phyloP scores from a whole-genome alignment of 1,140 invertebrate species.

The Cecropterus lyciades region DNA sequence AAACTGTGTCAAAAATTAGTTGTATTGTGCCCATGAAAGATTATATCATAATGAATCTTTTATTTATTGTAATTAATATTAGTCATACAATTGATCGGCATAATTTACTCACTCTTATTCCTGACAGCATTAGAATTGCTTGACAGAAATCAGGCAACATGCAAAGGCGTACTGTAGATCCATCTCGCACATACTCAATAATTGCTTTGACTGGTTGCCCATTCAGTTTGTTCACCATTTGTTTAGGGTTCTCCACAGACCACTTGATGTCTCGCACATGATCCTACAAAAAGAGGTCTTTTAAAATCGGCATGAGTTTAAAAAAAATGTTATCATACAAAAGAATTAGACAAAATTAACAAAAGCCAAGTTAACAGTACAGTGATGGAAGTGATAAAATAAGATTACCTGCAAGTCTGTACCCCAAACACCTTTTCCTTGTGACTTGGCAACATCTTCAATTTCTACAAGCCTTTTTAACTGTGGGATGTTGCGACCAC shows the following conservation, averaged over 20 bases:
- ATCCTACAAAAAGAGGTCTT: constrained; percentile 65
- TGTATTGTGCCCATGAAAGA: too few species aligned
- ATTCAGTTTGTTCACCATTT: constrained; percentile 86
- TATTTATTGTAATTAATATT: too few species aligned
- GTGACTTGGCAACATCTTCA: constrained; percentile 95
- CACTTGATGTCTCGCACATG: constrained; percentile 93
- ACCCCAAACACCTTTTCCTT: constrained; percentile 94
- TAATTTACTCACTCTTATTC: constrained; percentile 89
- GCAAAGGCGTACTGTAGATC: constrained; percentile 96
- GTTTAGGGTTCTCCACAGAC: constrained; percentile 90
- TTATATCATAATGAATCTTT: too few species aligned
- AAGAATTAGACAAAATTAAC: neutral
- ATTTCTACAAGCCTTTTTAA: constrained; percentile 90
- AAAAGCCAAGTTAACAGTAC: too few species aligned
- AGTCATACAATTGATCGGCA: too few species aligned
- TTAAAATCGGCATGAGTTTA: neutral
- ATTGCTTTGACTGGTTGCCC: constrained; percentile 87
- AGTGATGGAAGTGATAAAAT: too few species aligned
- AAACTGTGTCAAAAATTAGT: too few species aligned
- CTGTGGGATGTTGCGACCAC: constrained; percentile 87
- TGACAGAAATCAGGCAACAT: constrained; percentile 94
- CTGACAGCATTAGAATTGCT: constrained; percentile 97
- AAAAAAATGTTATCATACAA: neutral
- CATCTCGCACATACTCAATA: constrained; percentile 98
- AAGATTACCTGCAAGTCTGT: constrained; percentile 62